Evolutionary conservation across 2,888 invertebrate genomes (phyloP).

Genomic region (Petrolisthes manimaculis): DNA sequence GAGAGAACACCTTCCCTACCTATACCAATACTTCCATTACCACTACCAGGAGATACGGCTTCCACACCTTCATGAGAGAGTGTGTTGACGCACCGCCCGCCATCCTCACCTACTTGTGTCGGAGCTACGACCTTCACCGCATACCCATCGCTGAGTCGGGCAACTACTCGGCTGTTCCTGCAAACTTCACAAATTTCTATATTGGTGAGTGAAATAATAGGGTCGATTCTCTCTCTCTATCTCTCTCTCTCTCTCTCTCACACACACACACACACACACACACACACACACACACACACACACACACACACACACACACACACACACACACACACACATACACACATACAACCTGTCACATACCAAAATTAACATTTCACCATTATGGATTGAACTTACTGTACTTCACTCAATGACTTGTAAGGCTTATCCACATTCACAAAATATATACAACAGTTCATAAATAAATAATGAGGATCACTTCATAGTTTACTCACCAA

Average conservation of each 20-base stretch:
- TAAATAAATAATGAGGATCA: too few relatives aligned
- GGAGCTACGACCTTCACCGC: slow-evolving; percentile 46
- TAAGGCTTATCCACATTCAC: too few relatives aligned
- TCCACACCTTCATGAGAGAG: slow-evolving; percentile 52
- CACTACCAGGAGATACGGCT: slow-evolving; percentile 45
- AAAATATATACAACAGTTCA: too few relatives aligned
- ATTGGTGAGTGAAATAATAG: background rate
- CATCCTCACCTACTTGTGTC: slow-evolving; percentile 51
- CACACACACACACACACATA: background rate
- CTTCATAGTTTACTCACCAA: too few relatives aligned
- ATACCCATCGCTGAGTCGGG: slow-evolving; percentile 46
- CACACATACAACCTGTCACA: background rate
- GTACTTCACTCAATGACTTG: too few relatives aligned
- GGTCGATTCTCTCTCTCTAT: background rate
- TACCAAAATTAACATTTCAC: background rate
- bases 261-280: background rate
- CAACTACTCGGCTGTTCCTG: background rate
- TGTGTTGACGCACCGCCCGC: slow-evolving; percentile 55
- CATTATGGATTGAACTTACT: too few relatives aligned
- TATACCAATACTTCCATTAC: too few relatives aligned
- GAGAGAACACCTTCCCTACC: too few relatives aligned
- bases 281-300: background rate
- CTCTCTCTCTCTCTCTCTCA: background rate
- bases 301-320: background rate
- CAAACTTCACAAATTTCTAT: background rate